Evolutionary conservation across 2,888 invertebrate species (phyloP).

Genomic region (Nephrotoma flavescens): DNA sequence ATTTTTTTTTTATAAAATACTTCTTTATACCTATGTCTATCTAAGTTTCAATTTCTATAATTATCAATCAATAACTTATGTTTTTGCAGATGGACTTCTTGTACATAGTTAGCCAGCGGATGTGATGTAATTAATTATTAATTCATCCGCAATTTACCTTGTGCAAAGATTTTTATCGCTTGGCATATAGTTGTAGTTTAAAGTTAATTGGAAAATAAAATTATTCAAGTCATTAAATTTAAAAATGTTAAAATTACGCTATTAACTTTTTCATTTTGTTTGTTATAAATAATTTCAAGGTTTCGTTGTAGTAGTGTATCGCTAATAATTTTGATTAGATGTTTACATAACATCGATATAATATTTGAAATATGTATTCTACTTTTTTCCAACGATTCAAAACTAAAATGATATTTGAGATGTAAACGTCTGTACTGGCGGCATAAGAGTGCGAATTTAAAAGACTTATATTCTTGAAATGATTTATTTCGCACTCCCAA

Average conservation of each 20-base stretch:
- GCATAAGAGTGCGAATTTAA: no score
- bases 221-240: not conserved
- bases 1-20: not conserved
- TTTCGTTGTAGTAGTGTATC: not conserved
- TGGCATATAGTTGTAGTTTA: not conserved
- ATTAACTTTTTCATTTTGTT: not conserved
- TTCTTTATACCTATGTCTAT: not conserved
- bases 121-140: not conserved
- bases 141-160: not conserved
- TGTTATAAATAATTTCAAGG: not conserved
- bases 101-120: not conserved
- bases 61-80: not conserved
- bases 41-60: not conserved
- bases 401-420: no score
- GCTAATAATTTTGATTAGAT: no score
- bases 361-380: no score
- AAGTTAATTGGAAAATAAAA: not conserved
- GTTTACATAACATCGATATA: no score
- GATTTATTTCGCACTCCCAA: no score
- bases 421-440: no score
- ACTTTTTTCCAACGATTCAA: no score
- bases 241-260: not conserved
- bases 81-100: not conserved
- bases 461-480: no score
- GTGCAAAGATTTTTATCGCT: not conserved